Evolutionary conservation across 2,888 invertebrate genomes (phyloP).

Genomic region (Epistrophe eligans): DNA sequence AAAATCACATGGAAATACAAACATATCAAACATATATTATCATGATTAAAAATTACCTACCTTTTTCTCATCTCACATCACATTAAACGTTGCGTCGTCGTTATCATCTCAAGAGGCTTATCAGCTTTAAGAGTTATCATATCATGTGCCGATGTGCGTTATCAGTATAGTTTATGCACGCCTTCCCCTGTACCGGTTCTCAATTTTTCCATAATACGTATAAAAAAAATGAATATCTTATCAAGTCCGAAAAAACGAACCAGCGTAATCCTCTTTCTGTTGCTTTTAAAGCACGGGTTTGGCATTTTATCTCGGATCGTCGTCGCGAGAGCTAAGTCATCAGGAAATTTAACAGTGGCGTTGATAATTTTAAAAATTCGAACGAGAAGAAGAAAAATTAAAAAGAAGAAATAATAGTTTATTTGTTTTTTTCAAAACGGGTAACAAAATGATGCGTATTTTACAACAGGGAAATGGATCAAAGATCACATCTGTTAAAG

Average conservation of each 20-base stretch:
- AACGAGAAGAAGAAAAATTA: slow-evolving; percentile 37
- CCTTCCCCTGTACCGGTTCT: neutral
- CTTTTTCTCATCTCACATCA: slow-evolving; percentile 5
- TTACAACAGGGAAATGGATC: slow-evolving; percentile 79
- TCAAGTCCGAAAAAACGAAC: slow-evolving; percentile 54
- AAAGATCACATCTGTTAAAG: slow-evolving; percentile 65
- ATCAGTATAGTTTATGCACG: slow-evolving; percentile 5
- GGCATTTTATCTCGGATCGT: slow-evolving; percentile 71
- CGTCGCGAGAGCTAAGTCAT: slow-evolving; percentile 62
- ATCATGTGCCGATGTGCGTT: too few species aligned
- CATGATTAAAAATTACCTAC: neutral
- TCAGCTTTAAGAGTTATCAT: slow-evolving; percentile 10
- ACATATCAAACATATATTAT: neutral
- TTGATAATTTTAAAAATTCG: slow-evolving; percentile 43
- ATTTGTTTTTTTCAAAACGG: slow-evolving; percentile 47
- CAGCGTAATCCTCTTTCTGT: slow-evolving; percentile 38
- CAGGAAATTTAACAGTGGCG: slow-evolving; percentile 48
- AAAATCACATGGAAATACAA: slow-evolving; percentile 10
- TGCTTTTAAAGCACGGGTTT: slow-evolving; percentile 40
- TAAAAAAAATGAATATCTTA: slow-evolving; percentile 54
- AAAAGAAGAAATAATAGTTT: slow-evolving; percentile 24
- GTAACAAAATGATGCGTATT: slow-evolving; percentile 80
- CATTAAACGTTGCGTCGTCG: neutral
- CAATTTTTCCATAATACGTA: neutral
- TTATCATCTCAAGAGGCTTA: slow-evolving; percentile 31